Evolutionary conservation across 2,888 invertebrate genomes (phyloP).

Genomic region (Acanthosoma haemorrhoidale): DNA sequence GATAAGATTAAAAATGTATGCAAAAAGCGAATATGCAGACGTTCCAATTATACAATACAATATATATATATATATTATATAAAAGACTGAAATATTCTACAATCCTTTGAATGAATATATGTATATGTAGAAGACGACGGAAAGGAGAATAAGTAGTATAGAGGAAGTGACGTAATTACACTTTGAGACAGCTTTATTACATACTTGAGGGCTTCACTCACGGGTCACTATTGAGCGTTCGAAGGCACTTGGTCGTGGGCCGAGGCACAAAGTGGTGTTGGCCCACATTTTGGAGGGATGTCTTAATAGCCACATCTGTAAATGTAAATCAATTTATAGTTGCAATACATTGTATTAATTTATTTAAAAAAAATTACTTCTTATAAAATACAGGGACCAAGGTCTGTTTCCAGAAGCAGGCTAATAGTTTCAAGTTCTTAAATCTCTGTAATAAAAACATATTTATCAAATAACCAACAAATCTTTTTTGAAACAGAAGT

Average conservation of each 20-base stretch:
- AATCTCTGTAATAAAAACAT: too few relatives aligned
- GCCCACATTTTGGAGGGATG: conserved; percentile 18
- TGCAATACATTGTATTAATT: background rate
- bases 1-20: background rate
- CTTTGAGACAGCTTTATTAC: background rate
- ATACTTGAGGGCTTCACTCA: background rate
- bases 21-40: background rate
- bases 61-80: background rate
- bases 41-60: too few relatives aligned
- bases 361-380: too few relatives aligned
- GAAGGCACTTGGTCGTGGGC: conserved; percentile 21
- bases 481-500: too few relatives aligned
- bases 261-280: too few relatives aligned
- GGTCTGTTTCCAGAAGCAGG: too few relatives aligned
- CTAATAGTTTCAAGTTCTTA: too few relatives aligned
- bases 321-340: background rate
- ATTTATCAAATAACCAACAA: too few relatives aligned
- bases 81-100: background rate
- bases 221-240: conserved; percentile 20
- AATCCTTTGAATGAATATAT: background rate
- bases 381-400: too few relatives aligned
- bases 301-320: background rate
- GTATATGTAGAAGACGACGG: background rate
- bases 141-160: too few relatives aligned
- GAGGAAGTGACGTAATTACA: background rate